These are phyloP conservation scores for Pedetes capensis DNA, from an alignment of 2,113 vertebrate genomes.

Conservation along the genomic window DNA sequence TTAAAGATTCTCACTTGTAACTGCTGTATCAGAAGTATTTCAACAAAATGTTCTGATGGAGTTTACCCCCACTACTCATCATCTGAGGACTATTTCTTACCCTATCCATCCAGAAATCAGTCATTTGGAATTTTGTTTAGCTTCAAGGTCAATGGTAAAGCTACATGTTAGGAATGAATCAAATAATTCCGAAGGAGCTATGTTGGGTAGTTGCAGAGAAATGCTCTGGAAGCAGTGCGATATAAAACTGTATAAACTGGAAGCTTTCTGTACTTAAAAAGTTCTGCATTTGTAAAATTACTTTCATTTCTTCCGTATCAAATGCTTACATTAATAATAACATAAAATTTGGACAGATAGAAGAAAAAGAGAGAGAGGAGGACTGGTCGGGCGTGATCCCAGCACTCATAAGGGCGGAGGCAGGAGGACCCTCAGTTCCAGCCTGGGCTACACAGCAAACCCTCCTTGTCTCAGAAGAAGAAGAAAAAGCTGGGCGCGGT, in stretches of 20 bases:
- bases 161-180: neutral
- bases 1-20: constrained; percentile 21
- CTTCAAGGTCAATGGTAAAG: neutral
- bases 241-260: neutral
- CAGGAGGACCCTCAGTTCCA: too few species aligned
- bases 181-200: neutral
- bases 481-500: too few species aligned
- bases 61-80: neutral
- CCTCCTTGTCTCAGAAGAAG: neutral
- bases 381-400: too few species aligned
- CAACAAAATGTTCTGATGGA: neutral
- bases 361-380: too few species aligned
- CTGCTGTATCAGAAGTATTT: neutral
- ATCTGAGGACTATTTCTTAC: neutral
- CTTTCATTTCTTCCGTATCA: constrained; percentile 28
- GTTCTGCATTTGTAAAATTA: constrained; percentile 40
- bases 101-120: neutral
- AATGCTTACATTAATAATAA: constrained; percentile 36
- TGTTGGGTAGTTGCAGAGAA: constrained; percentile 31
- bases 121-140: constrained; percentile 14
- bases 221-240: neutral
- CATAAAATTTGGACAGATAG: too few species aligned
- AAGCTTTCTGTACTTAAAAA: constrained; percentile 8
- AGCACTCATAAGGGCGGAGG: too few species aligned
- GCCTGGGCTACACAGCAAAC: neutral